These are phyloP conservation scores for Standfussiana lucernea DNA, from an alignment of 2,888 invertebrate genomes.

Conservation along the genomic window DNA sequence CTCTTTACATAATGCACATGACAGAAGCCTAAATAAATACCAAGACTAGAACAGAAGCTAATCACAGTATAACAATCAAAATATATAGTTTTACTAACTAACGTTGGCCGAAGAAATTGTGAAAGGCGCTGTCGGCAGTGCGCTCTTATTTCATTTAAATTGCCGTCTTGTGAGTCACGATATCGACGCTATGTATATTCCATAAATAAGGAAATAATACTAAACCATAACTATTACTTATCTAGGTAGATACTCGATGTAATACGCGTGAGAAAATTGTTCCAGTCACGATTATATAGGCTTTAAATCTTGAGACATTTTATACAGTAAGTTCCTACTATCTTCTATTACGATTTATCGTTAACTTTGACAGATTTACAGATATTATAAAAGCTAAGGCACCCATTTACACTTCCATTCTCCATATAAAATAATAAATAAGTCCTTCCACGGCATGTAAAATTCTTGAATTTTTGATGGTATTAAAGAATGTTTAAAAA, in stretches of 20 bases:
- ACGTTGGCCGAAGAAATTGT: slow-evolving; percentile 63
- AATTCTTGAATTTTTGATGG: neutral
- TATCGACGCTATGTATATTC: slow-evolving; percentile 51
- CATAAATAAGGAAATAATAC: slow-evolving; percentile 63
- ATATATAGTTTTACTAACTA: slow-evolving; percentile 32
- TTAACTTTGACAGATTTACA: neutral
- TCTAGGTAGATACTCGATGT: slow-evolving; percentile 49
- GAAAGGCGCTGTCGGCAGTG: slow-evolving; percentile 58
- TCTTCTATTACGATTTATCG: neutral
- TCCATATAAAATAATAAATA: neutral
- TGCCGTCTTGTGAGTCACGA: slow-evolving; percentile 64
- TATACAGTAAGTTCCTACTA: slow-evolving; percentile 2
- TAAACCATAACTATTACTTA: slow-evolving; percentile 58
- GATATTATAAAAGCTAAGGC: neutral
- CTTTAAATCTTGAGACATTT: slow-evolving; percentile 38
- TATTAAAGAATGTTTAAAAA: neutral
- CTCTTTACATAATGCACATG: slow-evolving; percentile 43
- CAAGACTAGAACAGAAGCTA: slow-evolving; percentile 35
- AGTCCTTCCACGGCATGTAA: no score
- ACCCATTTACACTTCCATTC: neutral
- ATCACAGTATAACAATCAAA: slow-evolving; percentile 53
- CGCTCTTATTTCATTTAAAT: slow-evolving; percentile 63
- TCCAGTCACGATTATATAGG: slow-evolving; percentile 38
- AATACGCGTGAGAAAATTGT: slow-evolving; percentile 58
- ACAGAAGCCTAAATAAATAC: slow-evolving; percentile 36